phyloP scores from a whole-genome alignment of 2,797 vertebrate genomes.

The Staurois parvus region DNA sequence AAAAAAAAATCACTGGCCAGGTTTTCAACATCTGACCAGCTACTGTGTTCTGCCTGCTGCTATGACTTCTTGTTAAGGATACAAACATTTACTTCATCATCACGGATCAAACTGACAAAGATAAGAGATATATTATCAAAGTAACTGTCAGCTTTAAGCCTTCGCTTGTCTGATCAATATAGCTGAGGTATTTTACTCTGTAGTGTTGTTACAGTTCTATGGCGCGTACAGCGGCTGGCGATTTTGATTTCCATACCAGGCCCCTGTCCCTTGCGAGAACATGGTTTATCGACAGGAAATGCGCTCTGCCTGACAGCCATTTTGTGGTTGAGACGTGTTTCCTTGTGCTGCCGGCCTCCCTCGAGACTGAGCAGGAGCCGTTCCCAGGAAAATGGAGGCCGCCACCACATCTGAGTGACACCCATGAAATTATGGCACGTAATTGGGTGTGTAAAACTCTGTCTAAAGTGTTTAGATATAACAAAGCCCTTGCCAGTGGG shows the following conservation, averaged over 20 bases:
- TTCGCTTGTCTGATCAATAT: background rate
- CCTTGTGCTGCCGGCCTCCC: background rate
- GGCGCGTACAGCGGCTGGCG: background rate
- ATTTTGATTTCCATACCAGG: background rate
- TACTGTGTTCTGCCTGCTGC: too few relatives aligned
- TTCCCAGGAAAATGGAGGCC: slow-evolving; percentile 30
- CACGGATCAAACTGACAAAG: too few relatives aligned
- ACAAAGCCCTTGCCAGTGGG: slow-evolving; percentile 27
- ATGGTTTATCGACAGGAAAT: background rate
- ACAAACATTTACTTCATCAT: too few relatives aligned
- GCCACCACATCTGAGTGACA: slow-evolving; percentile 28
- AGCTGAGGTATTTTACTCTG: background rate
- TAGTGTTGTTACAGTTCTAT: background rate
- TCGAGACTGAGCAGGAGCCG: slow-evolving; percentile 14
- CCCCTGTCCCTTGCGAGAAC: slow-evolving; percentile 13
- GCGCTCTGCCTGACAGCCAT: slow-evolving; percentile 23
- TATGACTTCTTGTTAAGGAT: too few relatives aligned
- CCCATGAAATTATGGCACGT: slow-evolving; percentile 24
- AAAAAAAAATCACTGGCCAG: too few relatives aligned
- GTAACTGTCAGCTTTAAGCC: too few relatives aligned
- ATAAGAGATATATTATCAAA: too few relatives aligned
- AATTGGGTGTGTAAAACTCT: slow-evolving; percentile 17
- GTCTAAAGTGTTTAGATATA: slow-evolving; percentile 10
- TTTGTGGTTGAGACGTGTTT: slow-evolving; percentile 36
- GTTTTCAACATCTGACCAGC: too few relatives aligned